Percentiles rank a stretch among this genome's conserved stretches.
Evolutionary conservation across 1,140 invertebrate genomes (phyloP).

Genomic region (Trichonephila clavata): DNA sequence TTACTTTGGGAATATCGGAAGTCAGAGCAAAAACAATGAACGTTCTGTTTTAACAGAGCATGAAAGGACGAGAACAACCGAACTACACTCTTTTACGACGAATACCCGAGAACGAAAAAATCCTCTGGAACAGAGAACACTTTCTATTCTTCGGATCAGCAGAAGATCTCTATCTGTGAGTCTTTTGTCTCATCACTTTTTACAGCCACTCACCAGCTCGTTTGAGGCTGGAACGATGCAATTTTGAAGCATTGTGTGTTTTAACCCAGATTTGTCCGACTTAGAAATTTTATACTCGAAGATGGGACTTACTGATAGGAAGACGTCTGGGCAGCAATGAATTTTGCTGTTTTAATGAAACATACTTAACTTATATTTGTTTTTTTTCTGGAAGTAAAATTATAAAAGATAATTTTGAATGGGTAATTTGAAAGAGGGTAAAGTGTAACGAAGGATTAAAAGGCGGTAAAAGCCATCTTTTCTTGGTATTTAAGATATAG

Average conservation of each 20-base stretch:
- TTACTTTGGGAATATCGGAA: neutral
- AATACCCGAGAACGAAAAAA: slow-evolving; percentile 1
- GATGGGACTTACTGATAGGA: neutral
- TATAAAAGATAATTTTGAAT: no score
- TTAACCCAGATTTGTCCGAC: neutral
- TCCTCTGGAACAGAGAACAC: neutral
- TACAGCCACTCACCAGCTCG: neutral
- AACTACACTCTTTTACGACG: neutral
- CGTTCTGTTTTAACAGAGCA: slow-evolving; percentile 30
- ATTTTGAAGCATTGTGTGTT: neutral
- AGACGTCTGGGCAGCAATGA: neutral
- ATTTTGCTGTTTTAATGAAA: neutral
- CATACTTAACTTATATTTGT: neutral
- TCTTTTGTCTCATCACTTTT: slow-evolving; percentile 1
- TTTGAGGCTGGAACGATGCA: neutral
- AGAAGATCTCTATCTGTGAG: neutral
- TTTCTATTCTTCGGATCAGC: neutral
- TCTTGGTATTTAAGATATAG: no score
- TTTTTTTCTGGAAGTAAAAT: neutral
- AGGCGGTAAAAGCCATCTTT: no score
- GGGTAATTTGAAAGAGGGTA: no score
- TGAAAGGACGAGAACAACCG: neutral
- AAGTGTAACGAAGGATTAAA: no score
- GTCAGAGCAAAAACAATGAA: neutral
- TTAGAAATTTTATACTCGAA: neutral